Evolutionary conservation across 2,113 vertebrate genomes (phyloP).

Genomic region (Hippocampus guttulatus): DNA sequence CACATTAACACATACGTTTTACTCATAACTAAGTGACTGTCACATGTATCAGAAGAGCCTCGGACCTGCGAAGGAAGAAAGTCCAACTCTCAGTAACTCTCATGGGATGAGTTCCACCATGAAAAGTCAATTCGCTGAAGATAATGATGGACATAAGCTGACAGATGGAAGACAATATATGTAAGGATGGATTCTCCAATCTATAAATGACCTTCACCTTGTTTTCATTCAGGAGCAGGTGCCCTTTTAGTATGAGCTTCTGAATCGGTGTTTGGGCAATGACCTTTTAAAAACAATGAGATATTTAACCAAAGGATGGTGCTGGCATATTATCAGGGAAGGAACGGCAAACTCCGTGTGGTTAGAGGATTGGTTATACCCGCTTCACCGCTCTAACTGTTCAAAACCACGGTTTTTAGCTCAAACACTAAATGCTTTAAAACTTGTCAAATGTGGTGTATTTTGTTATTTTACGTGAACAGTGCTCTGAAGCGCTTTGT

Average conservation of each 20-base stretch:
- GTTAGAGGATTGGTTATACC: constrained; percentile 17
- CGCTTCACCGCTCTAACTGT: not conserved
- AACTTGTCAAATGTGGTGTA: too few species aligned
- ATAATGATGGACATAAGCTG: not conserved
- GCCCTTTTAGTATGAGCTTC: constrained; percentile 49
- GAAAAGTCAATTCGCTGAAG: not conserved
- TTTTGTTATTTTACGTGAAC: too few species aligned
- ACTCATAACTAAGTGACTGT: not conserved
- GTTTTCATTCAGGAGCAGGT: constrained; percentile 49
- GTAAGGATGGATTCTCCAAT: constrained; percentile 30
- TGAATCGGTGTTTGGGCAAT: constrained; percentile 48
- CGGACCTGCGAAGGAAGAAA: not conserved
- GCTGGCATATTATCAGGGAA: constrained; percentile 36
- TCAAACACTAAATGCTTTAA: too few species aligned
- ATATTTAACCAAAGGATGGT: constrained; percentile 59
- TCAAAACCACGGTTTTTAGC: too few species aligned
- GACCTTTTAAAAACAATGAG: constrained; percentile 64
- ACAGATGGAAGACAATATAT: constrained; percentile 24
- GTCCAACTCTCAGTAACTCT: constrained; percentile 1
- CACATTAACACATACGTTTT: not conserved
- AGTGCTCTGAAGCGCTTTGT: too few species aligned
- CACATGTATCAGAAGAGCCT: not conserved
- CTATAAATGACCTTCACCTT: constrained; percentile 41
- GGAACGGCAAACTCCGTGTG: constrained; percentile 29
- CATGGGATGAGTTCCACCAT: not conserved